A percentile compares a stretch with the other conserved stretches of the same genome.
phyloP scores from a whole-genome alignment of 2,888 invertebrate genomes.

The Lysandra coridon region DNA sequence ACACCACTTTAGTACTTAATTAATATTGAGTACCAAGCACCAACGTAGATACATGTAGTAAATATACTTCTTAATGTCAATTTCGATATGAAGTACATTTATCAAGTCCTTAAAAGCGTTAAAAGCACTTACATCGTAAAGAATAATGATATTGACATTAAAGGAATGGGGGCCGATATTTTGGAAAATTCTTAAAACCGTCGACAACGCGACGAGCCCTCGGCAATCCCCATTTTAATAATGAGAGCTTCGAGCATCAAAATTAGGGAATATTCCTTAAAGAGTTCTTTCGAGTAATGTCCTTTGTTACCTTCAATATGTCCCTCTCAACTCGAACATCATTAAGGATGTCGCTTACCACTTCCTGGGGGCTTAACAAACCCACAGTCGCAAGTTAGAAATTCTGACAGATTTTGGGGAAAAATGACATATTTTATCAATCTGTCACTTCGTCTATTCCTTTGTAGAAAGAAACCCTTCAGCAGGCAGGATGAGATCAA shows the following conservation, averaged over 20 bases:
- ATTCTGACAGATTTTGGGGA: neutral
- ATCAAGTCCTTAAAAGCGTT: neutral
- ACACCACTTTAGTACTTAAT: neutral
- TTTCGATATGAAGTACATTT: neutral
- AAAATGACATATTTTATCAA: neutral
- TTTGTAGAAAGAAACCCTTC: neutral
- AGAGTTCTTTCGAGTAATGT: neutral
- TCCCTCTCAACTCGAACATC: neutral
- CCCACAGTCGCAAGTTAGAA: neutral
- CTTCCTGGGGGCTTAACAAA: neutral
- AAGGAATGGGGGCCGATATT: slow-evolving; percentile 23
- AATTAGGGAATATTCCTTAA: slow-evolving; percentile 3
- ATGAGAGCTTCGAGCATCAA: neutral
- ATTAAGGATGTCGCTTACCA: neutral
- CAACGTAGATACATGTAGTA: neutral
- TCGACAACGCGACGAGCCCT: neutral
- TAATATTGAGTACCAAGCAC: neutral
- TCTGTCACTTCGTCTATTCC: neutral
- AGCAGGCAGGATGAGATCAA: neutral
- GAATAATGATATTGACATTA: slow-evolving; percentile 23
- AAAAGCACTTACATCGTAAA: slow-evolving; percentile 22
- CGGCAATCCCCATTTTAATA: slow-evolving; percentile 18
- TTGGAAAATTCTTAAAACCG: slow-evolving; percentile 16
- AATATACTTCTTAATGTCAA: neutral
- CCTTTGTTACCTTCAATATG: neutral